Evolutionary conservation across 2,888 invertebrate genomes (phyloP).

Genomic region (Nymphalis c-album): DNA sequence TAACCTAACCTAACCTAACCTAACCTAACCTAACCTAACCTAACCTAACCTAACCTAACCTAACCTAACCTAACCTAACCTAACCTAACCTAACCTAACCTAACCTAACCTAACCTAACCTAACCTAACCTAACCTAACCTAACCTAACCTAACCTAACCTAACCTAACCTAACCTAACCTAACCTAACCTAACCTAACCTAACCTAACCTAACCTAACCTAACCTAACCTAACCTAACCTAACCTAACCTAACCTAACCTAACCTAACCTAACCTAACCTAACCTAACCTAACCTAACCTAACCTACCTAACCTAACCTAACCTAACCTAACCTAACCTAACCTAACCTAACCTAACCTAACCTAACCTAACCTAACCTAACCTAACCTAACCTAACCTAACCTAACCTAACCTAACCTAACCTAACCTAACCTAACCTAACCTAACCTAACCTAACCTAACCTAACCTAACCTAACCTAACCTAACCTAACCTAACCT

Average conservation of each 20-base stretch:
- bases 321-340: conserved; percentile 5
- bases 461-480: no score
- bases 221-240: conserved; percentile 6
- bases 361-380: conserved; percentile 5
- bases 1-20: conserved; percentile 6
- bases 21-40: conserved; percentile 21
- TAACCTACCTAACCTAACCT: not conserved
- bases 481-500: no score
- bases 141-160: conserved; percentile 9
- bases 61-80: conserved; percentile 6
- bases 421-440: no score
- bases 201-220: conserved; percentile 6
- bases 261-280: conserved; percentile 6
- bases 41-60: conserved; percentile 20
- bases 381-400: conserved; percentile 13
- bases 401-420: conserved; percentile 14
- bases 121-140: conserved; percentile 3
- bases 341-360: conserved; percentile 6
- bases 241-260: conserved; percentile 6
- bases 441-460: no score
- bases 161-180: conserved; percentile 22
- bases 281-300: conserved; percentile 6
- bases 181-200: conserved; percentile 20
- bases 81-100: conserved; percentile 6
- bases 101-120: conserved; percentile 6